Base-by-base conservation (phyloP, 2,888 invertebrate genomes). In the Periphyllus acericola region DNA sequence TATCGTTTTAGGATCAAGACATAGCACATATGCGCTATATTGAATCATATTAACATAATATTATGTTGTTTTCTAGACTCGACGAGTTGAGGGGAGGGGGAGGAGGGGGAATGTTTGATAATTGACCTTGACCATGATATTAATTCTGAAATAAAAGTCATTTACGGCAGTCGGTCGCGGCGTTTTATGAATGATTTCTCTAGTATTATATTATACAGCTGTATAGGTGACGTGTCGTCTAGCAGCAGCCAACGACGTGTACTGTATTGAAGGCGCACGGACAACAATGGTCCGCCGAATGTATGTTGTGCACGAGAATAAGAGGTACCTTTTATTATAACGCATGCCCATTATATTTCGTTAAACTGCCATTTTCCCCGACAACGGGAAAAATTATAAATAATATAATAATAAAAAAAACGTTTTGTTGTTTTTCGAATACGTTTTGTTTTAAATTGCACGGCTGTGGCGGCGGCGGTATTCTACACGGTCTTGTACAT, bases 361-460 rank as follows among this genome's bases (percentile, higher is more conserved):
- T 80, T 66, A 68, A 68, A 40, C 40, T 68, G 40, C 66, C 40
- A 40, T 80, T 80, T 80, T 80, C 36, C 40, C 40, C 29, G 3
- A 80, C 34, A 36, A 60, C 17, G 14, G 19, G 3, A 71, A 11
- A 36, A 21, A 34, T 21, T 6, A 34, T 36, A n/a, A 66, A 80
- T 40, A 66, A 80, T 19, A 21, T 6, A 25, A 60, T 60, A 5
- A 71, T 8, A 36, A 25, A 74, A 21, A 25, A 25, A 36, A 25
- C 17, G 80, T 80, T 80, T 66, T 80, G 80, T 80, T 66, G 4
- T 71, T n/a, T 11, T 71, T 71, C 29, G 29, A 32, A 71, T 32
- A 46, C 46, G 71, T 71, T 71, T 71, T 71, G 71, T 71, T 40
- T 80, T 80, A 40, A 66, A 80, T 80, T 36, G 66, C 80, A 32